Evolutionary conservation across 2,888 invertebrate genomes (phyloP).

Genomic region (Drosophila borealis): DNA sequence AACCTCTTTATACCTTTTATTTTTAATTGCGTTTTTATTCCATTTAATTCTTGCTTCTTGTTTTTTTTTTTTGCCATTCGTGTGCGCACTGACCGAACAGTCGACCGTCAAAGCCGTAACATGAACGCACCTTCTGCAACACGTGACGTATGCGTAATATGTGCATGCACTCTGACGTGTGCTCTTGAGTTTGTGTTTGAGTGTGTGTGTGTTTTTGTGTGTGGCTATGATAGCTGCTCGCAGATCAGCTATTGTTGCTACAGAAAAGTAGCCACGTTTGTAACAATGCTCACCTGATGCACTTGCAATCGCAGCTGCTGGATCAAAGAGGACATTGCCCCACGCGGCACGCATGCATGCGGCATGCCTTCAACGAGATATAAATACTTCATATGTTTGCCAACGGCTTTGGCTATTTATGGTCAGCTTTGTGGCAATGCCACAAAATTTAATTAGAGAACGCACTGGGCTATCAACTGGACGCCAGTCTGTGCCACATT

Average conservation of each 20-base stretch:
- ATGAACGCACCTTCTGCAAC: conserved; percentile 28
- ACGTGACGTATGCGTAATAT: conserved; percentile 58
- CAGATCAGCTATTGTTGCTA: conserved; percentile 23
- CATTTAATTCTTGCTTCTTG: conserved; percentile 37
- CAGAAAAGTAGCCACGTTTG: conserved; percentile 12
- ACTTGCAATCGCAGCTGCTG: conserved; percentile 9
- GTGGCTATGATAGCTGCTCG: conserved; percentile 32
- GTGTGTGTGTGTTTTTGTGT: neutral
- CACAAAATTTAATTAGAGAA: conserved; percentile 71
- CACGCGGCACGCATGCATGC: conserved; percentile 13
- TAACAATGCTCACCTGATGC: conserved; percentile 13
- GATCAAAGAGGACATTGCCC: conserved; percentile 3
- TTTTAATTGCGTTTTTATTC: conserved; percentile 54
- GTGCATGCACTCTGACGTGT: conserved; percentile 1
- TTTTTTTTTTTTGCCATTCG: conserved; percentile 26
- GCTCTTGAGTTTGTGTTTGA: conserved; percentile 1
- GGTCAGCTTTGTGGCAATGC: conserved; percentile 69
- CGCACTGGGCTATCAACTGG: conserved; percentile 30
- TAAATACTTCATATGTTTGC: conserved; percentile 48
- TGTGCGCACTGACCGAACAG: conserved; percentile 54
- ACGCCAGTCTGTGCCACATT: neutral
- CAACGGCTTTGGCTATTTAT: conserved; percentile 66
- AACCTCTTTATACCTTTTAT: conserved; percentile 10
- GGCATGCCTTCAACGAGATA: conserved; percentile 55
- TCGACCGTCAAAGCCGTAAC: conserved; percentile 43